Conservation (phyloP, 2,888 invertebrate species). For the Netelia fuscicornis region DNA sequence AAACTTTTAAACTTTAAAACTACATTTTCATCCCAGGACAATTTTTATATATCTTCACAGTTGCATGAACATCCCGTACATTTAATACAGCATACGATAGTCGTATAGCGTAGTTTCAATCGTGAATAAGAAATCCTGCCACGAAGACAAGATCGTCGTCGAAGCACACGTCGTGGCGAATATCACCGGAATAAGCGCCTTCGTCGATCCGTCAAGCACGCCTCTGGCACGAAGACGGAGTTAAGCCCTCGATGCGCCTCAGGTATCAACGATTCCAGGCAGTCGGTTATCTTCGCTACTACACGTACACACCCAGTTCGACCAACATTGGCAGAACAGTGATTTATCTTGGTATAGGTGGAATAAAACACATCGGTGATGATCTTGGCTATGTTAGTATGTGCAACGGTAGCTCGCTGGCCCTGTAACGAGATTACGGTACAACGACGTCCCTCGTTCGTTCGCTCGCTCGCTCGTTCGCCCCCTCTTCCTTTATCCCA, state of each 20-base stretch:
- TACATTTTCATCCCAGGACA: no score
- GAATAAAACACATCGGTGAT: slow-evolving; percentile 15
- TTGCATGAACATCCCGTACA: background rate
- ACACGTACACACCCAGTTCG: background rate
- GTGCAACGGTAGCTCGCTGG: slow-evolving; percentile 61
- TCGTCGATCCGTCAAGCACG: slow-evolving; percentile 21
- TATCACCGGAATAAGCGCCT: slow-evolving; percentile 17
- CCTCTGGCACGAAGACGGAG: slow-evolving; percentile 22
- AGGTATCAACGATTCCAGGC: slow-evolving; percentile 28
- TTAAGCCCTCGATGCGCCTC: slow-evolving; percentile 7
- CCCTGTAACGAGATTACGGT: slow-evolving; percentile 76
- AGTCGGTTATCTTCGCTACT: slow-evolving; percentile 42
- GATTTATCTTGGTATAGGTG: slow-evolving; percentile 34
- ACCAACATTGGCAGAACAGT: slow-evolving; percentile 13
- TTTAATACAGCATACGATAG: background rate
- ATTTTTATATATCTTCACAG: no score
- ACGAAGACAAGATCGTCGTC: background rate
- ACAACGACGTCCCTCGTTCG: slow-evolving; percentile 62
- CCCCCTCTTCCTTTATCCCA: slow-evolving; percentile 54
- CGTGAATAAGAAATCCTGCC: slow-evolving; percentile 23
- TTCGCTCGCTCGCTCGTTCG: slow-evolving; percentile 46
- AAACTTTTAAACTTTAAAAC: no score
- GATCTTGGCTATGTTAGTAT: slow-evolving; percentile 27
- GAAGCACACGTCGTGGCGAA: background rate
- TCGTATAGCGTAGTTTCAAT: background rate